Evolutionary conservation across 2,797 vertebrate species (phyloP).

Genomic region (Hyperoplus immaculatus): DNA sequence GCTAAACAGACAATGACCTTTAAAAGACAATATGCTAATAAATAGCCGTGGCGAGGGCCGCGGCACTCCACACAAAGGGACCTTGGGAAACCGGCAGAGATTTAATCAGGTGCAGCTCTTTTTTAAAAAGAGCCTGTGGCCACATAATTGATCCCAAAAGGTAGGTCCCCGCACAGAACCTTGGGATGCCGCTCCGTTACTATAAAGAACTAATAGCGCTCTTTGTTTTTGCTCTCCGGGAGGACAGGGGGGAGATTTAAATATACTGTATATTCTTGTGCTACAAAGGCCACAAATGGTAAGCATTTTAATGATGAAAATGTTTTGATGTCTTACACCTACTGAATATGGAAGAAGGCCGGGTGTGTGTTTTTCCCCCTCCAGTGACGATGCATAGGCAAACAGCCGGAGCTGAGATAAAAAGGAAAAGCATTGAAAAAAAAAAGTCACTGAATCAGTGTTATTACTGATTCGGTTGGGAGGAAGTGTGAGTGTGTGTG

Average conservation of each 20-base stretch:
- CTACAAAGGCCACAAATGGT: conserved; percentile 84
- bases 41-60: conserved; percentile 82
- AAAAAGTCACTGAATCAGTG: conserved; percentile 85
- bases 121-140: conserved; percentile 84
- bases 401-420: conserved; percentile 78
- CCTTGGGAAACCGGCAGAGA: conserved; percentile 80
- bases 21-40: conserved; percentile 88
- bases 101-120: conserved; percentile 85
- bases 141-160: conserved; percentile 90
- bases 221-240: conserved; percentile 79
- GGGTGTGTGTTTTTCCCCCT: conserved; percentile 84
- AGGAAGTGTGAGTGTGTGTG: conserved; percentile 35
- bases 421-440: conserved; percentile 79
- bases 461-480: conserved; percentile 87
- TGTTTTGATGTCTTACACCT: conserved; percentile 84
- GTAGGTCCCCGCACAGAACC: conserved; percentile 81
- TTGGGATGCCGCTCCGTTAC: conserved; percentile 76
- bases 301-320: conserved; percentile 86
- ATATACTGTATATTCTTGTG: conserved; percentile 79
- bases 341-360: conserved; percentile 80
- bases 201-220: conserved; percentile 81
- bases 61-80: conserved; percentile 82
- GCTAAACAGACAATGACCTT: conserved; percentile 87
- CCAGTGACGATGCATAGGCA: conserved; percentile 83
- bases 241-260: conserved; percentile 76